These are phyloP conservation scores for Epinotia demarniana DNA, from an alignment of 2,888 invertebrate species.

Conservation along the genomic window DNA sequence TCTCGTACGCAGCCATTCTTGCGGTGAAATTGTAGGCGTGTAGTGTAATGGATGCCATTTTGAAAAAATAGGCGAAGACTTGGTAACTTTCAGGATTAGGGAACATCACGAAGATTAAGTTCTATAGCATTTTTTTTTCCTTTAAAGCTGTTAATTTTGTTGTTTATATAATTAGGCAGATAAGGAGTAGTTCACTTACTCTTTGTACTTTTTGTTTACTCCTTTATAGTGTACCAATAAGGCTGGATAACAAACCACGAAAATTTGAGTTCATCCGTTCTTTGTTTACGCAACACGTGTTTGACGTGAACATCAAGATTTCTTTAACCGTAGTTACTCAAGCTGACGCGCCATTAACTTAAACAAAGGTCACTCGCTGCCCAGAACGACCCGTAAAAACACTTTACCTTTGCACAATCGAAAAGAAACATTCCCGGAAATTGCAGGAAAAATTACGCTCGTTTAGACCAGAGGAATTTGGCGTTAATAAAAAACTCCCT, in stretches of 20 bases:
- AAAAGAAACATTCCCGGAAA: slow-evolving; percentile 50
- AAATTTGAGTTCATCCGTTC: background rate
- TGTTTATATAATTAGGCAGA: background rate
- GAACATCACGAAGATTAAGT: background rate
- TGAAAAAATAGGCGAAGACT: slow-evolving; percentile 23
- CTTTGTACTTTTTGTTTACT: no score
- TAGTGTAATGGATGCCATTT: slow-evolving; percentile 35
- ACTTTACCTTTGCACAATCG: slow-evolving; percentile 49
- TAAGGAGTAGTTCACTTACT: background rate
- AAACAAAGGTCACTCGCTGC: slow-evolving; percentile 36
- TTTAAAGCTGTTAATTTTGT: no score
- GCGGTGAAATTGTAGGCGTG: slow-evolving; percentile 50
- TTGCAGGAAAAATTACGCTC: slow-evolving; percentile 71
- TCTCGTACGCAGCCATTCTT: slow-evolving; percentile 59
- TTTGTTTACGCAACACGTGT: background rate
- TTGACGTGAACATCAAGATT: slow-evolving; percentile 5
- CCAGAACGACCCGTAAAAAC: slow-evolving; percentile 44
- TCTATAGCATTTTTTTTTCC: no score
- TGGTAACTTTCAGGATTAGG: background rate
- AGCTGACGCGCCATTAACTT: slow-evolving; percentile 31
- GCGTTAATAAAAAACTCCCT: slow-evolving; percentile 76
- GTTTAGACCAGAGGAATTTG: slow-evolving; percentile 75
- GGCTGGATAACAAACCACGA: background rate
- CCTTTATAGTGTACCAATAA: no score
- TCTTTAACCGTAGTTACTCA: slow-evolving; percentile 33